Conservation (phyloP, 1,140 invertebrate genomes). For the Platyscapa corneri region DNA sequence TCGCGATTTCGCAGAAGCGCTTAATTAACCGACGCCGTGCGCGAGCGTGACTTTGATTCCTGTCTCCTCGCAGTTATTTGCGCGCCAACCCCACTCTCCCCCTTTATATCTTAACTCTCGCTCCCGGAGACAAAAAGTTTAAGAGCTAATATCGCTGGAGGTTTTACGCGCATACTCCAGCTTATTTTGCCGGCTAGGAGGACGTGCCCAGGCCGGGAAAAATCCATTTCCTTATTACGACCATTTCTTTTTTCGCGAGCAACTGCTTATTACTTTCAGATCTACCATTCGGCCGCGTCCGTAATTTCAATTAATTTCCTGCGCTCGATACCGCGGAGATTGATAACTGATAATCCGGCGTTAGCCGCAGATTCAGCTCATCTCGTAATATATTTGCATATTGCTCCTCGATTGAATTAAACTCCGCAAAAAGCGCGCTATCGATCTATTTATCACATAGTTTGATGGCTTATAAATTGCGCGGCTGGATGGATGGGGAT, state of each 20-base stretch:
- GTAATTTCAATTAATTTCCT: neutral
- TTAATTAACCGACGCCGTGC: conserved; percentile 56
- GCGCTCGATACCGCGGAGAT: neutral
- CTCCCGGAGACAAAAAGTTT: neutral
- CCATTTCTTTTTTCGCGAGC: neutral
- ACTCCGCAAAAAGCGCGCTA: neutral
- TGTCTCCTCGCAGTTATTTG: conserved; percentile 25
- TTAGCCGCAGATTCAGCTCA: neutral
- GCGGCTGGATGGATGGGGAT: too few species aligned
- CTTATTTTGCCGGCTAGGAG: neutral
- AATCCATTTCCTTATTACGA: neutral
- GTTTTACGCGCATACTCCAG: neutral
- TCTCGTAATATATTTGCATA: neutral
- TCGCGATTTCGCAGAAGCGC: conserved; percentile 53
- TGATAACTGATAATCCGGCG: neutral
- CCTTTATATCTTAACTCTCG: neutral
- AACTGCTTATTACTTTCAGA: neutral
- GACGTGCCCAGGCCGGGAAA: neutral
- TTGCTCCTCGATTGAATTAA: neutral
- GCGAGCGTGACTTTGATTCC: conserved; percentile 56
- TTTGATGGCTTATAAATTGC: too few species aligned
- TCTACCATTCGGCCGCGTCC: neutral
- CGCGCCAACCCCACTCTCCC: conserved; percentile 4
- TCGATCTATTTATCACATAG: neutral
- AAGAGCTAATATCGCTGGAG: neutral